Evolutionary conservation across 2,888 invertebrate genomes (phyloP), one percentile per base, ranked within the genome.

Genomic region (Polyommatus iphigenia): DNA sequence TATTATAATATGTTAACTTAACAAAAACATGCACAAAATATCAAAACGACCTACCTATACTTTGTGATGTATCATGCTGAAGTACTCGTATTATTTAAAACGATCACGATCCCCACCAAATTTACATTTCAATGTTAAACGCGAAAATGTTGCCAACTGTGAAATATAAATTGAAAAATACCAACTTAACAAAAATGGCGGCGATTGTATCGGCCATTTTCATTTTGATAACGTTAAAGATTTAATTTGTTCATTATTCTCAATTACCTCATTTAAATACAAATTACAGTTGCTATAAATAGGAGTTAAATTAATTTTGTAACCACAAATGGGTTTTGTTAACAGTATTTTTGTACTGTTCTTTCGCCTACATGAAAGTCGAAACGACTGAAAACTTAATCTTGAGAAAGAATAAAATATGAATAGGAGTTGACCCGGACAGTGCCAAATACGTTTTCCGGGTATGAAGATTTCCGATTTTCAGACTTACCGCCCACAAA

Each of bases 61-160:
- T 20, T 41, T 0, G 72, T 20, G 20, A 46, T 72, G 20, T 41
- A 41, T 71, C 4, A n/a, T 72, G 41, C 20, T 72, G 20, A 72
- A 72, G 36, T 41, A 41, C 41, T 29, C 3, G 24, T 1, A 24
- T n/a, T n/a, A 24, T 24, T 46, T n/a, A 10, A 41, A 41, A 20
- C 41, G n/a, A 72, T 72, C 41, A 36, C 71, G 41, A 18, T 1
- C 13, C 72, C 71, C 10, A 41, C n/a, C 46, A 20, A 10, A 72
- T 72, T 72, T 72, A 73, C 72, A 73, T 73, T 41, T 46, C 18
- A 46, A 73, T 73, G 72, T 41, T 46, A 20, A 13, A 46, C 46
- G 46, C 41, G 20, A 20, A 73, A 73, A 24, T 46, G 72, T 73
- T 73, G 71, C 41, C 10, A 18, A 36, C 46, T 29, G 29, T 29